phyloP scores from a whole-genome alignment of 2,888 invertebrate genomes.

The Microdon myrmicae region DNA sequence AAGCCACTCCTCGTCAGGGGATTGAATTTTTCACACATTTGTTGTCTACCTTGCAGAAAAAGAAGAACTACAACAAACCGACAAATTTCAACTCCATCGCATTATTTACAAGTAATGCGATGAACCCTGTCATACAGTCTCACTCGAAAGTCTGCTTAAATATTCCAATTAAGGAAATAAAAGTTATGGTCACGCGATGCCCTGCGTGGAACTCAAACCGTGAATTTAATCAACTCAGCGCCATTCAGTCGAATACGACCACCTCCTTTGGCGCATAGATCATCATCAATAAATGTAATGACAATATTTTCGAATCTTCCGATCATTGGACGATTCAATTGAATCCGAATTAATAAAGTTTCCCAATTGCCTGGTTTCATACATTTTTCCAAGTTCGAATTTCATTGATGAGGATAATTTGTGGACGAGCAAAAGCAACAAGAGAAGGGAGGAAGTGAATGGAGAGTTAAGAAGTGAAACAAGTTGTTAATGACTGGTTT shows the following conservation, averaged over 20 bases:
- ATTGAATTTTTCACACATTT: constrained; percentile 29
- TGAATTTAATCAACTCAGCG: constrained; percentile 5
- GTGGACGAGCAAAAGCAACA: too few relatives aligned
- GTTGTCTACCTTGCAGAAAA: constrained; percentile 20
- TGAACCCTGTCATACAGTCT: constrained; percentile 21
- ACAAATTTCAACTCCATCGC: constrained; percentile 7
- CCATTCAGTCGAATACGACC: constrained; percentile 29
- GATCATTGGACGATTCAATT: constrained; percentile 31
- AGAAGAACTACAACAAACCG: not conserved
- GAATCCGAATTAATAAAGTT: constrained; percentile 30
- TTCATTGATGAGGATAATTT: too few relatives aligned
- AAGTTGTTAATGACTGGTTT: not conserved
- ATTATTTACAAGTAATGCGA: constrained; percentile 19
- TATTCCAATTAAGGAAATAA: not conserved
- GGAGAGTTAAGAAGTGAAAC: too few relatives aligned
- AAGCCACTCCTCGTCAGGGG: too few relatives aligned
- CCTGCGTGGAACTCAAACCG: constrained; percentile 1
- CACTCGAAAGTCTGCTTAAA: constrained; percentile 9
- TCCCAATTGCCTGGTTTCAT: too few relatives aligned
- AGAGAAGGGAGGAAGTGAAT: constrained; percentile 6
- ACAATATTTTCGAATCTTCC: constrained; percentile 3
- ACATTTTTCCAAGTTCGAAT: too few relatives aligned
- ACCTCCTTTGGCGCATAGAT: constrained; percentile 28
- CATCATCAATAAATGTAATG: constrained; percentile 26
- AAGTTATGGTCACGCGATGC: constrained; percentile 8